Base-by-base conservation (phyloP, 2,113 vertebrate genomes). In the Neopipo cinnamomea region DNA sequence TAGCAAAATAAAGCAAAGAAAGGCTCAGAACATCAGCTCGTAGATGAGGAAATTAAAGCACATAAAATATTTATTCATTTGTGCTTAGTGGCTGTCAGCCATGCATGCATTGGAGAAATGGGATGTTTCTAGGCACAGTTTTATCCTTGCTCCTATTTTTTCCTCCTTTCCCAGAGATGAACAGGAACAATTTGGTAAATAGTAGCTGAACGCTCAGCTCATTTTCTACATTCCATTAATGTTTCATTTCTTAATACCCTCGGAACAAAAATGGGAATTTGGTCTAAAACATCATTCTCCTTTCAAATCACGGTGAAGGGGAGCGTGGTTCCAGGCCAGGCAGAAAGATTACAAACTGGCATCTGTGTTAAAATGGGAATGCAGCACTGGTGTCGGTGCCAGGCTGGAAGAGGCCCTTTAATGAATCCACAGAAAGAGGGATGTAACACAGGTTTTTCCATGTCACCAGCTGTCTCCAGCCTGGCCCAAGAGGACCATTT, bases 1-100 rank as follows among this genome's bases (percentile, higher is more conserved):
- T 70, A 93, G 94, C 93, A 90, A 97, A 97, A 97, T 87, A 92
- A 96, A 97, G 85, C 89, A 86, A 88, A 96, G 93, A 93, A 86
- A 49, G 85, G 73, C 74, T 95, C 76, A 85, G 95, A 91, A 89
- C 96, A 97, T 91, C 96, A 59, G 95, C 87, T 47, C 3, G 20
- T 70, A 80, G 95, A 96, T 95, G 98, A 96, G 97, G 93, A 98
- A 98, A 98, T 97, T 97, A 97, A 97, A 97, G 96, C 28, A 63
- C 95, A 97, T 97, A 88, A 98, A 97, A 97, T 97, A 97, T 97
- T 97, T 96, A 97, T 96, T 89, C 70, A 50, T 88, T 76, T 53
- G 85, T 94, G 92, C 97, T 96, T 47, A 19, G 71, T 13, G 49
- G 96, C 56, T 73, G 94, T 93, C 95, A 93, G 95, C 96, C 80